Evolutionary conservation across 2,888 invertebrate genomes (phyloP).

Genomic region (Brachynemurus nebulosus): DNA sequence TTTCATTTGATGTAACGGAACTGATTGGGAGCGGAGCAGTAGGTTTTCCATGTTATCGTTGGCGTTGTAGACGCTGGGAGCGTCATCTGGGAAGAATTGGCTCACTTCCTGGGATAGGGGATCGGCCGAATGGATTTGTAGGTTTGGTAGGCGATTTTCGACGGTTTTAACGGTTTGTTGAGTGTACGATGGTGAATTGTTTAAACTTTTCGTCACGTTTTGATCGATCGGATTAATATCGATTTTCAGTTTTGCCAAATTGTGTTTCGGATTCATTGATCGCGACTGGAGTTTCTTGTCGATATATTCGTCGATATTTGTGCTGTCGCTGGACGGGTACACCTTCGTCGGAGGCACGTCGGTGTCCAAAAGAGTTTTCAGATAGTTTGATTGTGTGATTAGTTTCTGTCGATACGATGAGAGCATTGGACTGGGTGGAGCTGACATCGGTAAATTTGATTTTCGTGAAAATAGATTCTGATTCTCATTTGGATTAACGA

Average conservation of each 20-base stretch:
- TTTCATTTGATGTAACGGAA: conserved; percentile 44
- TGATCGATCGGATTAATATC: conserved; percentile 2
- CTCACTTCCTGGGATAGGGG: conserved; percentile 44
- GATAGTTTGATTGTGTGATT: conserved; percentile 21
- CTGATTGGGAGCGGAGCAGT: conserved; percentile 66
- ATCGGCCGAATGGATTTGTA: conserved; percentile 33
- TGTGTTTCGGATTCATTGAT: too few species aligned
- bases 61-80: conserved; percentile 25
- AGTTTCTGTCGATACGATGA: conserved; percentile 33
- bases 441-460: conserved; percentile 45
- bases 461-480: conserved; percentile 19
- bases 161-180: too few species aligned
- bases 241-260: conserved; percentile 3
- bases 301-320: conserved; percentile 3
- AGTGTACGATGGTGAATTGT: too few species aligned
- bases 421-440: conserved; percentile 52
- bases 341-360: conserved; percentile 35
- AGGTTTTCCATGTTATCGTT: conserved; percentile 17
- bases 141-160: too few species aligned
- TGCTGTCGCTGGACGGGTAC: conserved; percentile 29
- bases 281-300: conserved; percentile 2
- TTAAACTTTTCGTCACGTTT: too few species aligned
- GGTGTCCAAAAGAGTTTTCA: conserved; percentile 36
- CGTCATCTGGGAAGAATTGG: conserved; percentile 44
- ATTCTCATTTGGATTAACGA: conserved; percentile 16